Evolutionary conservation across 2,113 vertebrate species (phyloP).

Genomic region (Hirundichthys speculiger): DNA sequence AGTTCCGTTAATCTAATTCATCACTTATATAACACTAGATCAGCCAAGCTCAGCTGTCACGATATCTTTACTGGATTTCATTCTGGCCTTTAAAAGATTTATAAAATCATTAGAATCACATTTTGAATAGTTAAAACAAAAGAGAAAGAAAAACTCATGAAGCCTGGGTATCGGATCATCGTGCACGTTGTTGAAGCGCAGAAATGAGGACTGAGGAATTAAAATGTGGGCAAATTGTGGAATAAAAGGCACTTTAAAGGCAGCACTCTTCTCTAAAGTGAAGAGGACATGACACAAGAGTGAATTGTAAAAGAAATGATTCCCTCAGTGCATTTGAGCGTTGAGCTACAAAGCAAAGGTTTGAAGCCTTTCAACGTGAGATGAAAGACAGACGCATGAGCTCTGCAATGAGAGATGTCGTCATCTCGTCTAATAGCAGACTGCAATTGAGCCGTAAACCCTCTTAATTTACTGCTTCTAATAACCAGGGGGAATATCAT

Average conservation of each 20-base stretch:
- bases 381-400: constrained; percentile 64
- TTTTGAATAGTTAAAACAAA: neutral
- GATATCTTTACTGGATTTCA: constrained; percentile 23
- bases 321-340: constrained; percentile 44
- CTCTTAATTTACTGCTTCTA: constrained; percentile 1
- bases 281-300: constrained; percentile 27
- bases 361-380: constrained; percentile 81
- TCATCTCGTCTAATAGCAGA: constrained; percentile 17
- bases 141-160: neutral
- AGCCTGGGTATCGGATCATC: constrained; percentile 1
- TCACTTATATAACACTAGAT: constrained; percentile 37
- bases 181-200: neutral
- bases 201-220: constrained; percentile 5
- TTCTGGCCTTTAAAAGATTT: constrained; percentile 19
- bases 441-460: constrained; percentile 28
- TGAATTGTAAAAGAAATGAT: constrained; percentile 17
- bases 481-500: constrained; percentile 16
- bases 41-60: constrained; percentile 28
- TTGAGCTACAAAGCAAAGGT: constrained; percentile 79
- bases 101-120: constrained; percentile 2
- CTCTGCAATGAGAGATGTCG: constrained; percentile 14
- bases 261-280: constrained; percentile 9
- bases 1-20: constrained; percentile 36
- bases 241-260: constrained; percentile 26
- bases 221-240: constrained; percentile 20